A percentile compares a stretch with the other conserved stretches of the same genome.
phyloP scores from a whole-genome alignment of 2,113 vertebrate species.

The Limanda limanda region DNA sequence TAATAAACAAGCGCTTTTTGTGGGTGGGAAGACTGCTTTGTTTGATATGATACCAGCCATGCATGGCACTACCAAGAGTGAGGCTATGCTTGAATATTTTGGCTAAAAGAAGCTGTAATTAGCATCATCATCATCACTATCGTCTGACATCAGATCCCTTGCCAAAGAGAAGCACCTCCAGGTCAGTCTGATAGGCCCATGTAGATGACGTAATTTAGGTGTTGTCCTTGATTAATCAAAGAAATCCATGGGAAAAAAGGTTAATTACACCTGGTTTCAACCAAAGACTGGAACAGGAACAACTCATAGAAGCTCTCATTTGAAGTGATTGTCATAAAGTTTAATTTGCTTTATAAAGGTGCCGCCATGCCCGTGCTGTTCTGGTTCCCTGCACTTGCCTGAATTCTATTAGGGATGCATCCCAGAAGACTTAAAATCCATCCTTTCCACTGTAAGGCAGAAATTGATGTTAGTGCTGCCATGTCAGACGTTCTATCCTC shows the following conservation, averaged over 20 bases:
- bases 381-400: conserved; percentile 50
- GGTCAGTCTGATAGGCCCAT: background rate
- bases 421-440: conserved; percentile 70
- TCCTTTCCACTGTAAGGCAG: conserved; percentile 68
- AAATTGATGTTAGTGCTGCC: conserved; percentile 74
- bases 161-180: background rate
- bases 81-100: background rate
- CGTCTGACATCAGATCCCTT: background rate
- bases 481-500: conserved; percentile 70
- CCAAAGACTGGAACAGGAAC: conserved; percentile 14
- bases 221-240: background rate
- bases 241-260: background rate
- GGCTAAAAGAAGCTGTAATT: background rate
- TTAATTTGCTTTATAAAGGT: conserved; percentile 56
- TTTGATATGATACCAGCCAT: too few relatives aligned
- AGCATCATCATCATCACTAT: background rate
- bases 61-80: conserved; percentile 31
- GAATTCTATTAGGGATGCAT: conserved; percentile 66
- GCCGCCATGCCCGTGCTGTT: conserved; percentile 28
- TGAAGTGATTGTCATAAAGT: conserved; percentile 59
- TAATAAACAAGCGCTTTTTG: too few relatives aligned
- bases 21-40: too few relatives aligned
- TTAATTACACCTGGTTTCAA: background rate
- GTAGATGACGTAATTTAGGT: background rate
- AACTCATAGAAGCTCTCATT: conserved; percentile 39